phyloP scores from a whole-genome alignment of 2,113 vertebrate species.

The Antechinus stuartii region DNA sequence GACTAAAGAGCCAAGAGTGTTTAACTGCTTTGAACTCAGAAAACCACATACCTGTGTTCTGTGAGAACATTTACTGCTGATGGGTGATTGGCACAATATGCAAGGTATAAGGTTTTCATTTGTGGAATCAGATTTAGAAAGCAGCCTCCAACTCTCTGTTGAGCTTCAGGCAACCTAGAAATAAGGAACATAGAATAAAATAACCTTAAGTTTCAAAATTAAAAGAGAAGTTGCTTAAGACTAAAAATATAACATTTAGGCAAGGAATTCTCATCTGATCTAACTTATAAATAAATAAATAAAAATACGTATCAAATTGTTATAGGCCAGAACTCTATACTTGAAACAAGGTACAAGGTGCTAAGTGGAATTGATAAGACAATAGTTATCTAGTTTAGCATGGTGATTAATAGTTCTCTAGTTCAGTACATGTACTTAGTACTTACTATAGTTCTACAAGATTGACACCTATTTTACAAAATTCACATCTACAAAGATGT shows the following conservation, averaged over 20 bases:
- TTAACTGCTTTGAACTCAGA: background rate
- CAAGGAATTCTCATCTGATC: background rate
- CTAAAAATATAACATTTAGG: background rate
- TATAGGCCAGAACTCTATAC: too few species aligned
- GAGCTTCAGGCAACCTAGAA: conserved; percentile 93
- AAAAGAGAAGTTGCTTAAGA: background rate
- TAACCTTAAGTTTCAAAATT: background rate
- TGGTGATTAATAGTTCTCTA: too few species aligned
- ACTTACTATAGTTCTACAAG: too few species aligned
- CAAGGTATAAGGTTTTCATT: conserved; percentile 93
- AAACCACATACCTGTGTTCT: conserved; percentile 90
- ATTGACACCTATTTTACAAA: too few species aligned
- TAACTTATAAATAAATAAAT: background rate
- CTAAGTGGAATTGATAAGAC: too few species aligned
- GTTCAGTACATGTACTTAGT: too few species aligned
- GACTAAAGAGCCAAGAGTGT: background rate
- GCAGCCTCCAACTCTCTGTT: conserved; percentile 96
- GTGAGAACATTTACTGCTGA: conserved; percentile 97
- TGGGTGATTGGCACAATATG: conserved; percentile 97
- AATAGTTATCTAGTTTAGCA: too few species aligned
- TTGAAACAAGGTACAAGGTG: too few species aligned
- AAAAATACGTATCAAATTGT: background rate
- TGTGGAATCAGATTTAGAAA: conserved; percentile 96
- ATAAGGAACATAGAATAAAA: conserved; percentile 10
- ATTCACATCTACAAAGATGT: too few species aligned